A percentile compares a stretch with the other conserved stretches of the same genome.
These are phyloP conservation scores for Mohoua ochrocephala DNA, from an alignment of 2,113 vertebrate genomes.

Conservation along the genomic window DNA sequence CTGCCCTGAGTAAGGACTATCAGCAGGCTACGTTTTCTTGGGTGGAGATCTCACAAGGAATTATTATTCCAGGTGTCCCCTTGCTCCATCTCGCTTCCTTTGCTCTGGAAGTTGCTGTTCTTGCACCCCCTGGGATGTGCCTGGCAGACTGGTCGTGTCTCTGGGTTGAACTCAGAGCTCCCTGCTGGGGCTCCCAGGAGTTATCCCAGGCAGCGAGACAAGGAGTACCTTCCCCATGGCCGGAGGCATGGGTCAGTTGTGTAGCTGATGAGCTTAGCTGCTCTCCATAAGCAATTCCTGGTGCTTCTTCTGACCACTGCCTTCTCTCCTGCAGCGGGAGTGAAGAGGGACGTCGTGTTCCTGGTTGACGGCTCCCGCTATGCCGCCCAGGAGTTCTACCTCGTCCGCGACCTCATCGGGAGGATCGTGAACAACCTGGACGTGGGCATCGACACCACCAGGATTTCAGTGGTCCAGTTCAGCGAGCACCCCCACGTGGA, in stretches of 20 bases:
- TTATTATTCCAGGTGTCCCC: not conserved
- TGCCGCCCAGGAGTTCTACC: constrained; percentile 74
- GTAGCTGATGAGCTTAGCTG: not conserved
- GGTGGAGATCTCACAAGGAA: not conserved
- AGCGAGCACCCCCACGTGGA: constrained; percentile 82
- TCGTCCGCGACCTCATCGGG: constrained; percentile 79
- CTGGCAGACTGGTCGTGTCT: not conserved
- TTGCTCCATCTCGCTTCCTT: not conserved
- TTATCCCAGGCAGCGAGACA: not conserved
- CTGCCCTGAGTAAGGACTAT: not conserved
- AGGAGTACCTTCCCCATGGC: not conserved
- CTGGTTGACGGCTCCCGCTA: constrained; percentile 86
- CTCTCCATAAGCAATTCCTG: not conserved
- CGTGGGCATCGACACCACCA: constrained; percentile 82
- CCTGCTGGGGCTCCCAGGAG: not conserved
- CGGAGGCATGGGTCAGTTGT: not conserved
- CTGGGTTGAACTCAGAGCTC: not conserved
- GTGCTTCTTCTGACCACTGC: not conserved
- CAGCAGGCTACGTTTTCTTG: not conserved
- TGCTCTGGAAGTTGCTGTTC: not conserved
- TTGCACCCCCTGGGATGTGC: not conserved
- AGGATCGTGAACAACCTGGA: constrained; percentile 83
- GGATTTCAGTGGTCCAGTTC: constrained; percentile 90
- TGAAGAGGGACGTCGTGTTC: constrained; percentile 89
- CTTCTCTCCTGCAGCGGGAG: constrained; percentile 49